A percentile compares a stretch with the other conserved stretches of the same genome.
Conservation (phyloP, 1,140 invertebrate species). For the Drosophila tristis region DNA sequence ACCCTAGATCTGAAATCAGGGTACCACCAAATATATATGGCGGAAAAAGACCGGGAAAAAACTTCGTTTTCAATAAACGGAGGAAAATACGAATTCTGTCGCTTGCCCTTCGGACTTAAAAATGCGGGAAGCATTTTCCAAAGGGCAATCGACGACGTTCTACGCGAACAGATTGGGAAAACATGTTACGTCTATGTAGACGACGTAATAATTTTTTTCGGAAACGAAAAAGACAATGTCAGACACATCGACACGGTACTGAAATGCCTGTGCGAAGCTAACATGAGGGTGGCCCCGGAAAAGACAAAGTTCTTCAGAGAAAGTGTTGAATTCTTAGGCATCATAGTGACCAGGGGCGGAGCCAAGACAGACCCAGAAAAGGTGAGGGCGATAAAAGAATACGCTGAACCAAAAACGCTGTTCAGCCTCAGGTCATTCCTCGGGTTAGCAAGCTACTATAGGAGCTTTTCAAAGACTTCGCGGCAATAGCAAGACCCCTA, state of each 20-base stretch:
- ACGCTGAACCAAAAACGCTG: neutral
- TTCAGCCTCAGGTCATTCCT: conserved; percentile 20
- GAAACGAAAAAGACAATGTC: conserved; percentile 7
- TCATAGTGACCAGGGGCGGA: conserved; percentile 10
- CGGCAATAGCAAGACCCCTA: conserved; percentile 14
- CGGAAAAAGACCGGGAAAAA: neutral
- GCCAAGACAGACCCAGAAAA: conserved; percentile 16
- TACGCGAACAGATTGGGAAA: conserved; percentile 17
- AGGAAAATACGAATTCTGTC: too few species aligned
- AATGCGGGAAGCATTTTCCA: too few species aligned
- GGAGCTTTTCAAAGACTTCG: conserved; percentile 16
- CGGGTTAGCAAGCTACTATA: conserved; percentile 20
- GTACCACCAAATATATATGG: too few species aligned
- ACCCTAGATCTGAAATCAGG: too few species aligned
- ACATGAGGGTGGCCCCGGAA: conserved; percentile 17
- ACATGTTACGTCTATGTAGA: conserved; percentile 15
- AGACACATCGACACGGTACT: conserved; percentile 16
- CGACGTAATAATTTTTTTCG: conserved; percentile 17
- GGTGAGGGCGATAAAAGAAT: conserved; percentile 17
- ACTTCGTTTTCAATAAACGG: too few species aligned
- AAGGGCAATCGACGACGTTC: neutral
- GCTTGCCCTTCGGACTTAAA: too few species aligned
- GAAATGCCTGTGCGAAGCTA: conserved; percentile 11
- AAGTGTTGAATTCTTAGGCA: conserved; percentile 15
- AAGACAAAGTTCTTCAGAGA: conserved; percentile 20